Evolutionary conservation across 1,140 invertebrate species (phyloP).

Genomic region (Aleiodes sp.): DNA sequence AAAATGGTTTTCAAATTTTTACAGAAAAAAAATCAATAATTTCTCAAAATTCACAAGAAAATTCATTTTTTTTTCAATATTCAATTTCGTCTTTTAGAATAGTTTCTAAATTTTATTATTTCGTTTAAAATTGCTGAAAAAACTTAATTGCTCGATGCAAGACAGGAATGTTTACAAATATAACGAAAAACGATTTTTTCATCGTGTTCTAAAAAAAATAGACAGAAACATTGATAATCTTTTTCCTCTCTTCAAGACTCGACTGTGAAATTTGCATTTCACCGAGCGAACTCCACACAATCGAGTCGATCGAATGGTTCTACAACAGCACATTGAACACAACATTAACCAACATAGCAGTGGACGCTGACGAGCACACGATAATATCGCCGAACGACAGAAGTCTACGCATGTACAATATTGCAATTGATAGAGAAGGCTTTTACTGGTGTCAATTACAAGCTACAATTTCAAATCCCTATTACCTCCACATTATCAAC

Average conservation of each 20-base stretch:
- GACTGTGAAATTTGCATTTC: slow-evolving; percentile 67
- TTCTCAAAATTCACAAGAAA: too few species aligned
- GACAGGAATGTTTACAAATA: too few species aligned
- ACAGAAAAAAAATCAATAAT: too few species aligned
- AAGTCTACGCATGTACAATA: slow-evolving; percentile 63
- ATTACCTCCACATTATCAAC: slow-evolving; percentile 64
- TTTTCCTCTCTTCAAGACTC: slow-evolving; percentile 44
- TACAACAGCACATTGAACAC: slow-evolving; percentile 49
- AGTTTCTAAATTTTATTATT: background rate
- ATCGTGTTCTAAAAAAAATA: too few species aligned
- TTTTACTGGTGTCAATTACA: slow-evolving; percentile 65
- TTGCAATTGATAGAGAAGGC: slow-evolving; percentile 60
- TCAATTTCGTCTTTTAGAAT: too few species aligned
- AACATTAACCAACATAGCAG: slow-evolving; percentile 40
- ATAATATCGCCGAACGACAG: slow-evolving; percentile 59
- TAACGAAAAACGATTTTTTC: too few species aligned
- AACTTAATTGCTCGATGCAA: too few species aligned
- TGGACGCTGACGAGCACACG: slow-evolving; percentile 58
- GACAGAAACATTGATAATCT: too few species aligned
- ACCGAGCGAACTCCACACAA: slow-evolving; percentile 51
- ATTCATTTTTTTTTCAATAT: too few species aligned
- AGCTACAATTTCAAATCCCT: slow-evolving; percentile 53
- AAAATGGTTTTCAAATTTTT: too few species aligned
- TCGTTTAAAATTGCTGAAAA: too few species aligned
- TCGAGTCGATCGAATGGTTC: slow-evolving; percentile 62